phyloP scores from a whole-genome alignment of 2,797 vertebrate species.

The Poecilia velifera region DNA sequence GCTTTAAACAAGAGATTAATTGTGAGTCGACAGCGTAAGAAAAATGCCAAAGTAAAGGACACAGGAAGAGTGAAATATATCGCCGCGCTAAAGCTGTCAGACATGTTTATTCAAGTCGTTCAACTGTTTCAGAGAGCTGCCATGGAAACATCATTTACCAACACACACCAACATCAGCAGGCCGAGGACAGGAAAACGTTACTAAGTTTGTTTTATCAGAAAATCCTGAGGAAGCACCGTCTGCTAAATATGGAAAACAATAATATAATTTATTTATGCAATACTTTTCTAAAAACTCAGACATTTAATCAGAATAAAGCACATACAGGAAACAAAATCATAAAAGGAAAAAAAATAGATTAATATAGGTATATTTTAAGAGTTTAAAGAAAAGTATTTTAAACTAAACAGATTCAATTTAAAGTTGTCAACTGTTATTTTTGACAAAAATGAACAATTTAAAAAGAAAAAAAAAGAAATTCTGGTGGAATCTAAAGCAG shows the following conservation, averaged over 20 bases:
- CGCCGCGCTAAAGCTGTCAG: slow-evolving; percentile 67
- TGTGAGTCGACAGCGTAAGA: slow-evolving; percentile 69
- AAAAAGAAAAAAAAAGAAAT: not conserved
- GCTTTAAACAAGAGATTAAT: slow-evolving; percentile 78
- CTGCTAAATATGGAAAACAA: not conserved
- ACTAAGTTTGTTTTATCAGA: not conserved
- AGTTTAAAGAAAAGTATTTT: not conserved
- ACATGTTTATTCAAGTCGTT: slow-evolving; percentile 68
- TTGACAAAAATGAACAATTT: not conserved
- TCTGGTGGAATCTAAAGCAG: not conserved
- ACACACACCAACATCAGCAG: slow-evolving; percentile 3
- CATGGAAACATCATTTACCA: slow-evolving; percentile 45
- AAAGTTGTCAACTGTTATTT: not conserved
- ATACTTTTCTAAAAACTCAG: too few relatives aligned
- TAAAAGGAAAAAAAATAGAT: too few relatives aligned
- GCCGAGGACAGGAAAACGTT: not conserved
- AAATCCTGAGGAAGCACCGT: not conserved
- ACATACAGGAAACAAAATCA: too few relatives aligned
- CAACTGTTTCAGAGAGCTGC: slow-evolving; percentile 63
- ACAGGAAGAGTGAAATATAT: slow-evolving; percentile 70
- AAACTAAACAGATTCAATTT: not conserved
- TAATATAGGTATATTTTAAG: not conserved
- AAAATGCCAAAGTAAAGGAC: slow-evolving; percentile 78
- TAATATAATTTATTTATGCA: too few relatives aligned
- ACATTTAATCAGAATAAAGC: too few relatives aligned